Percentiles rank a stretch among this genome's conserved stretches.
Evolutionary conservation across 2,113 vertebrate species (phyloP).

Genomic region (Romanogobio albipinnatus): DNA sequence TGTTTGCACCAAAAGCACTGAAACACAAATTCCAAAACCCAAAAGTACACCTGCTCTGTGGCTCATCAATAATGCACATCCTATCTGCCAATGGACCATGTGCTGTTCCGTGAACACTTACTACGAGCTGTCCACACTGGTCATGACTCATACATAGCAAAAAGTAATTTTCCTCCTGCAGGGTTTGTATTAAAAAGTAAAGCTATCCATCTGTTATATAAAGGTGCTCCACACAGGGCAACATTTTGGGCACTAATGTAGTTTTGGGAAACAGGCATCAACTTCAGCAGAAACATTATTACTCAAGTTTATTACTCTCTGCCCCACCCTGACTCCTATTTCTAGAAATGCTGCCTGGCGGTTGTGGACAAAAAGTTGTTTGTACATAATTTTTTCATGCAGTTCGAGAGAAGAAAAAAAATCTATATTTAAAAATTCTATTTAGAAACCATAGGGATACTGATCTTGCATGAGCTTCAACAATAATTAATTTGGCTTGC

Average conservation of each 20-base stretch:
- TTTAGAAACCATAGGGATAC: background rate
- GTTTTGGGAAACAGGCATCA: constrained; percentile 25
- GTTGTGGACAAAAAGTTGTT: background rate
- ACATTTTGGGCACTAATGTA: constrained; percentile 34
- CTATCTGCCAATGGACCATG: background rate
- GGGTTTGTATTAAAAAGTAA: constrained; percentile 46
- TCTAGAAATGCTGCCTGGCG: background rate
- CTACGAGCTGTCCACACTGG: constrained; percentile 35
- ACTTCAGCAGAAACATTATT: constrained; percentile 31
- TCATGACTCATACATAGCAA: constrained; percentile 36
- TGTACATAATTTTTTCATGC: background rate
- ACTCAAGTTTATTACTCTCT: constrained; percentile 21
- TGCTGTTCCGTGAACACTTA: background rate
- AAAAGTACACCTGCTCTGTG: constrained; percentile 45
- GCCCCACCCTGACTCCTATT: background rate
- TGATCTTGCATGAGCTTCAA: background rate
- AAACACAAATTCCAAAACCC: background rate
- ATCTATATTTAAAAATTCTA: background rate
- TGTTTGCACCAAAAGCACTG: constrained; percentile 20
- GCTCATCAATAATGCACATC: constrained; percentile 48
- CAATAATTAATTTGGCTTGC: background rate
- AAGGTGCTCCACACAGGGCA: constrained; percentile 39
- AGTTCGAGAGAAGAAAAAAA: background rate
- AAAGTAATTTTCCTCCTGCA: constrained; percentile 44
- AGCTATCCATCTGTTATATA: constrained; percentile 52